Evolutionary conservation across 2,888 invertebrate species (phyloP), one percentile per base, ranked within the genome.

Genomic region (Epinotia brunnichana): DNA sequence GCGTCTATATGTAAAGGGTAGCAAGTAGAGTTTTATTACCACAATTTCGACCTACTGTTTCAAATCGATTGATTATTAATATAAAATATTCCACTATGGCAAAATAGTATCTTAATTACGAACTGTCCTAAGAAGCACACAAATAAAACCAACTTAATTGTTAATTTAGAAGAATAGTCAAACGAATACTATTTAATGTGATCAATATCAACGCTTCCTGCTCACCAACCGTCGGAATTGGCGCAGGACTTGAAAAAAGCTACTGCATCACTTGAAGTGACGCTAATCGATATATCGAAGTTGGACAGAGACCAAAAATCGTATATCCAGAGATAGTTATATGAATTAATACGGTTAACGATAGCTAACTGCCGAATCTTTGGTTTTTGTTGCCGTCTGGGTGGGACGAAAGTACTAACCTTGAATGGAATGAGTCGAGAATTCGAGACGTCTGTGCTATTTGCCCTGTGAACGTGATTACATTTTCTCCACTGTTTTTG

Each of bases 231-330:
- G 39, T 39, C n/a, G 56, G 41, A 44, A 17, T 44, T 57, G 67
- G 56, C 56, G 21, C 57, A 41, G 44, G 48, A 44, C 53, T 62
- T 62, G 51, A 56, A 29, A 21, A 41, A 48, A 48, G 11, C 57
- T 51, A 35, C 21, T 62, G 62, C 72, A 24, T 57, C 29, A 62
- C 60, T 68, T 62, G 54, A 68, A 51, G 48, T 35, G 21, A 19
- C 48, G 44, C 68, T 56, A 57, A 72, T 72, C 72, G 68, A 62
- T 68, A 66, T 60, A 57, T 72, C 48, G 72, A 57, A 72, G 29
- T 72, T 68, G 72, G 68, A 67, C 56, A 35, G 11, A 17, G 35
- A 67, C 72, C 72, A 72, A 72, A 48, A 62, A 56, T 56, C 51
- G 24, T 15, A 11, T n/a, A 48, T 3, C 35, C 19, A 15, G 19